Evolutionary conservation across 2,797 vertebrate genomes (phyloP).

Genomic region (Triplophysa yarkandensis): DNA sequence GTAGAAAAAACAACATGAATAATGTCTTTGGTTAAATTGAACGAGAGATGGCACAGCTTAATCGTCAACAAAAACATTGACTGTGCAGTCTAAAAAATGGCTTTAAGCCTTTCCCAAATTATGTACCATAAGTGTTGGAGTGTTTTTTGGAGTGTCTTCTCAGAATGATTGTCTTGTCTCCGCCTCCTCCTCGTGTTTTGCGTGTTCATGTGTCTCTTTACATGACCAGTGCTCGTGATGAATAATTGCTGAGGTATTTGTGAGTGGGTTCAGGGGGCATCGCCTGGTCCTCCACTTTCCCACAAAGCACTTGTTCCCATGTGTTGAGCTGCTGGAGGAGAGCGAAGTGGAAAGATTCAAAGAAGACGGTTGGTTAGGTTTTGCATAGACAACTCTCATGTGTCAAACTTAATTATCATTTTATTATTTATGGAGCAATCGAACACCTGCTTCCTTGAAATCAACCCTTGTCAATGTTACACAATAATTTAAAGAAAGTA

Average conservation of each 20-base stretch:
- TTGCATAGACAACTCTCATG: not conserved
- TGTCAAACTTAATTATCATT: constrained; percentile 1
- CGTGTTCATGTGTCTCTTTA: constrained; percentile 65
- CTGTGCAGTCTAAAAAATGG: constrained; percentile 75
- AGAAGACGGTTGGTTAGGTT: constrained; percentile 11
- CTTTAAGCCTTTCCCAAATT: constrained; percentile 91
- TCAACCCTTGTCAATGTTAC: not conserved
- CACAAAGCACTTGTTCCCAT: constrained; percentile 90
- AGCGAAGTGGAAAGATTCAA: constrained; percentile 17
- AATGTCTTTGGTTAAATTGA: constrained; percentile 86
- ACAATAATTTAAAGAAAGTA: not conserved
- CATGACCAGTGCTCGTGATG: constrained; percentile 93
- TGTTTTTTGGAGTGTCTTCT: constrained; percentile 70
- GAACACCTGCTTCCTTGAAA: constrained; percentile 28
- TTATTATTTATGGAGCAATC: constrained; percentile 43
- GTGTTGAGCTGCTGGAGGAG: constrained; percentile 78
- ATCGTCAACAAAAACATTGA: constrained; percentile 77
- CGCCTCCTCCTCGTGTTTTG: constrained; percentile 56
- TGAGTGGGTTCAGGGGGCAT: constrained; percentile 83
- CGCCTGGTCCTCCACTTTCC: constrained; percentile 89
- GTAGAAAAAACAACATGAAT: constrained; percentile 76
- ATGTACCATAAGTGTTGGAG: constrained; percentile 88
- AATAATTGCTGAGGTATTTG: constrained; percentile 90
- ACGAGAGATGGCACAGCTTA: constrained; percentile 82
- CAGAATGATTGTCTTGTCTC: constrained; percentile 57